These are phyloP conservation scores for Lipophrys pholis DNA, from an alignment of 2,113 vertebrate genomes.

Conservation along the genomic window DNA sequence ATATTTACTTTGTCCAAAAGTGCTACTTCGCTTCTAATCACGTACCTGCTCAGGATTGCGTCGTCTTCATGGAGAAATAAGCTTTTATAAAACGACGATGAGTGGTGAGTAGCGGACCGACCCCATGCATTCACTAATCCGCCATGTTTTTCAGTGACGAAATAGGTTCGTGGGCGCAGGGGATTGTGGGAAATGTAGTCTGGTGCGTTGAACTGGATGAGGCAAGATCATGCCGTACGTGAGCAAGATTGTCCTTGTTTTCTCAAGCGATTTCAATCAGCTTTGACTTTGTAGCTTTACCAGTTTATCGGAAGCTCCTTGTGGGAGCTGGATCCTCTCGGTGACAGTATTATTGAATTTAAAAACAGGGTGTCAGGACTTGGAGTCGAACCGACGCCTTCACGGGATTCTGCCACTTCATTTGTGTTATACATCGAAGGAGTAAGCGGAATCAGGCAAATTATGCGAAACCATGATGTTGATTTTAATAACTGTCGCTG, in stretches of 20 bases:
- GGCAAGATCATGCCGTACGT: neutral
- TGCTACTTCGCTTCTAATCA: neutral
- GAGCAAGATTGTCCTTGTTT: neutral
- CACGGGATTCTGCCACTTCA: no score
- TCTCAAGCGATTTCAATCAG: no score
- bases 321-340: no score
- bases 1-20: accelerated
- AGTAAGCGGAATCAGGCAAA: no score
- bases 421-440: no score
- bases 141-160: conserved; percentile 67
- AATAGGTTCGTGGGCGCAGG: neutral
- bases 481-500: no score
- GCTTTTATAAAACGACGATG: conserved; percentile 1
- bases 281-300: no score
- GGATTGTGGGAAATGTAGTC: conserved; percentile 74
- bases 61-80: neutral
- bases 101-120: neutral
- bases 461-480: no score
- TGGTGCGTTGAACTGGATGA: accelerated
- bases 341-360: no score
- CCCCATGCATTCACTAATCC: conserved; percentile 18
- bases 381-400: no score
- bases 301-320: no score
- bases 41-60: conserved; percentile 32
- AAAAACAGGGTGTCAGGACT: no score